A percentile compares a stretch with the other conserved stretches of the same genome.
These are phyloP conservation scores for Coranthus polyacanthus DNA, from an alignment of 2,797 vertebrate species.

Conservation along the genomic window DNA sequence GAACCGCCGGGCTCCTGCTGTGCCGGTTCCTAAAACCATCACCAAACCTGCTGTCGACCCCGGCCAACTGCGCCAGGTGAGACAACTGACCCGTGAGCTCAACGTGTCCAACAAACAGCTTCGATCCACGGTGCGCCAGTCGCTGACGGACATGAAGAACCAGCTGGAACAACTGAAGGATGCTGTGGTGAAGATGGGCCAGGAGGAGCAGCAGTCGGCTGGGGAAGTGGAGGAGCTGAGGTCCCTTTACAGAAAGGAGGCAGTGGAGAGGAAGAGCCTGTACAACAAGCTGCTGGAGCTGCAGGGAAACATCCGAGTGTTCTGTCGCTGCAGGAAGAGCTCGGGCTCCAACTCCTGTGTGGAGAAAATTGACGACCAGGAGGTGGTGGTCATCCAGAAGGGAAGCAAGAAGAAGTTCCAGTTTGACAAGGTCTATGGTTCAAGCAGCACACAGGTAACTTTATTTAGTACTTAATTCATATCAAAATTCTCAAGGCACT, in stretches of 20 bases:
- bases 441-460: conserved; percentile 76
- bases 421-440: conserved; percentile 77
- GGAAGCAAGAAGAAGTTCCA: conserved; percentile 74
- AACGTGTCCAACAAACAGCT: conserved; percentile 75
- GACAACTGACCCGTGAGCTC: conserved; percentile 59
- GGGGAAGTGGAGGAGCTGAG: conserved; percentile 66
- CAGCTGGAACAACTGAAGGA: conserved; percentile 58
- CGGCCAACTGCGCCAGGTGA: conserved; percentile 51
- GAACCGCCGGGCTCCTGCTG: conserved; percentile 14
- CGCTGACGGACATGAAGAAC: conserved; percentile 64
- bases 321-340: conserved; percentile 76
- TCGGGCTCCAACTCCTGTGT: conserved; percentile 45
- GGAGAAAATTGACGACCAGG: conserved; percentile 69
- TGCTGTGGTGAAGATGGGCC: conserved; percentile 23
- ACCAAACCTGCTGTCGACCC: conserved; percentile 45
- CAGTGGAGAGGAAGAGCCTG: conserved; percentile 71
- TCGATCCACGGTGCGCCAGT: conserved; percentile 38
- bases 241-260: conserved; percentile 75
- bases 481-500: no score
- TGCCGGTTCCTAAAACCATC: conserved; percentile 1
- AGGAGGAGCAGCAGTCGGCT: conserved; percentile 41
- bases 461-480: no score
- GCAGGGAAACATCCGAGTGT: conserved; percentile 79
- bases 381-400: conserved; percentile 66
- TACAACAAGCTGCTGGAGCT: conserved; percentile 80